Evolutionary conservation across 2,888 invertebrate genomes (phyloP).

Genomic region (Chelonus formosanus): DNA sequence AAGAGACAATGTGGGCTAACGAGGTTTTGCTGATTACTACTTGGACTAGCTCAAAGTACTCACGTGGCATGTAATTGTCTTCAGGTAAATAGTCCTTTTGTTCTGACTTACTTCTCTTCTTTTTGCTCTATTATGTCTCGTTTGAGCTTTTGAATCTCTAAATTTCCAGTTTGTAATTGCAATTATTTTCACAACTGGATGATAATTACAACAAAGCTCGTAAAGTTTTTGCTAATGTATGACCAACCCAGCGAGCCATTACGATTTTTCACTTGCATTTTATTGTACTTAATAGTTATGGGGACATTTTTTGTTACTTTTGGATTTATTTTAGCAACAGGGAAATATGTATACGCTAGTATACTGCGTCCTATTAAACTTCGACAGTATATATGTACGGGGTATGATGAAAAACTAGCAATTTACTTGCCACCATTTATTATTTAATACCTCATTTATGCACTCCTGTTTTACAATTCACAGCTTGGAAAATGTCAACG

Average conservation of each 20-base stretch:
- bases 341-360: neutral
- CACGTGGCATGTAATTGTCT: constrained; percentile 31
- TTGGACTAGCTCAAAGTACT: constrained; percentile 30
- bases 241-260: too few relatives aligned
- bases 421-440: too few relatives aligned
- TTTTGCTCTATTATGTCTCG: constrained; percentile 6
- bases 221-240: too few relatives aligned
- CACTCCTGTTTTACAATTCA: too few relatives aligned
- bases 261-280: too few relatives aligned
- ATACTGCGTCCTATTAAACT: constrained; percentile 13
- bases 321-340: constrained; percentile 1
- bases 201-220: constrained; percentile 1
- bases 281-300: neutral
- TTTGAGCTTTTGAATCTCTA: neutral
- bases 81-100: constrained; percentile 32
- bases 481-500: too few relatives aligned
- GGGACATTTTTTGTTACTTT: constrained; percentile 2
- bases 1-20: constrained; percentile 31
- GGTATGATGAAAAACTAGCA: neutral
- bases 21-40: constrained; percentile 34
- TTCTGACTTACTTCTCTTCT: constrained; percentile 20
- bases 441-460: too few relatives aligned
- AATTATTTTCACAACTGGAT: constrained; percentile 18
- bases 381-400: neutral
- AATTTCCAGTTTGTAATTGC: constrained; percentile 4